phyloP scores from a whole-genome alignment of 2,113 vertebrate species.

The Alaudala cheleensis region DNA sequence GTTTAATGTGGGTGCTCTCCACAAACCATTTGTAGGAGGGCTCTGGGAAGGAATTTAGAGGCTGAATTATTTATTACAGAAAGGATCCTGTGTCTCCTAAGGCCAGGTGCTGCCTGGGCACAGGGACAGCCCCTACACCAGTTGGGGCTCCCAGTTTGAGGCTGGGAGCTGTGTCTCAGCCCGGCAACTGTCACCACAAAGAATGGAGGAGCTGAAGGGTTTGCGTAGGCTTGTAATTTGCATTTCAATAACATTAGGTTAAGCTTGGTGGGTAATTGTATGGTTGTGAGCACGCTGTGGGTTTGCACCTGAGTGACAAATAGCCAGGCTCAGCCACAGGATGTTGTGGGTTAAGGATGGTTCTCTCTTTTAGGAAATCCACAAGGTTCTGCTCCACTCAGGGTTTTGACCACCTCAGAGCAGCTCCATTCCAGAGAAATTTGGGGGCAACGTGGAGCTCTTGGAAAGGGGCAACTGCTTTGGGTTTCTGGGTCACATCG shows the following conservation, averaged over 20 bases:
- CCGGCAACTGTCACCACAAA: rapidly evolving
- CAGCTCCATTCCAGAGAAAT: not conserved
- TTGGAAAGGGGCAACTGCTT: not conserved
- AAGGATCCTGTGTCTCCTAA: not conserved
- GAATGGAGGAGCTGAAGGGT: not conserved
- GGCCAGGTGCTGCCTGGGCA: not conserved
- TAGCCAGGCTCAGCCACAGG: not conserved
- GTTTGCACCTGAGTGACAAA: not conserved
- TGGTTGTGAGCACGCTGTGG: not conserved
- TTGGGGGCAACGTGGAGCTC: not conserved
- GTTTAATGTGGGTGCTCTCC: not conserved
- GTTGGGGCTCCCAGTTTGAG: not conserved
- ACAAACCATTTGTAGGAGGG: not conserved
- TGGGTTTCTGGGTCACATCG: not conserved
- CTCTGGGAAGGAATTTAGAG: not conserved
- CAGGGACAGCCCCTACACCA: not conserved
- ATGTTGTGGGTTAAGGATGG: not conserved
- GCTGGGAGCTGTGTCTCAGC: not conserved
- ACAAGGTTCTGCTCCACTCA: not conserved
- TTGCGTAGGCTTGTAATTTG: not conserved
- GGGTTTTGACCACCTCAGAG: not conserved
- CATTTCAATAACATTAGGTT: not conserved
- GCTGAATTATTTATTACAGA: not conserved
- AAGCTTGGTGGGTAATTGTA: not conserved
- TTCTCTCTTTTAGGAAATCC: not conserved